These are phyloP conservation scores for Etia nguti DNA, from an alignment of 2,113 vertebrate genomes.

Conservation along the genomic window DNA sequence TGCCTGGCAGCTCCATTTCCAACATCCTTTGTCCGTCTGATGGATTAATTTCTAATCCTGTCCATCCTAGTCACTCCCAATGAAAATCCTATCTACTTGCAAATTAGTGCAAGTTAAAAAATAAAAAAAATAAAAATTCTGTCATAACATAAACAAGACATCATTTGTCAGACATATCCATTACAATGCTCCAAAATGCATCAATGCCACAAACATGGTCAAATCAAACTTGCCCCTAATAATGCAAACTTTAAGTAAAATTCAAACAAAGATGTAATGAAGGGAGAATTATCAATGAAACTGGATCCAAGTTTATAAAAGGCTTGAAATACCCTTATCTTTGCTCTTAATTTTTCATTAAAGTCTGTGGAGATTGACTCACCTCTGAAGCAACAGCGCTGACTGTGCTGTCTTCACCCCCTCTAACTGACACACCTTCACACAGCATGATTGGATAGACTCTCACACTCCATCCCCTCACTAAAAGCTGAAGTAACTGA, in stretches of 20 bases:
- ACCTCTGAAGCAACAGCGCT: neutral
- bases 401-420: neutral
- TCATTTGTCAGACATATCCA: neutral
- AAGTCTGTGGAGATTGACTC: neutral
- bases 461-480: neutral
- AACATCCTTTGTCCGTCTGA: neutral
- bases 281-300: neutral
- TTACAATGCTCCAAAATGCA: neutral
- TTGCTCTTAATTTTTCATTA: neutral
- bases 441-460: neutral
- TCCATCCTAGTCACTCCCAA: neutral
- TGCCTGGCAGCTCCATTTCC: neutral
- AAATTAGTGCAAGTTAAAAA: neutral
- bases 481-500: neutral
- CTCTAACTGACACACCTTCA: neutral
- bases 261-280: neutral
- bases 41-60: neutral
- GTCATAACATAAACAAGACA: neutral
- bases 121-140: neutral
- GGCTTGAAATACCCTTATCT: neutral
- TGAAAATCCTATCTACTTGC: neutral
- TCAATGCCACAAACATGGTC: neutral
- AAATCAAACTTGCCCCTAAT: neutral
- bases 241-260: neutral
- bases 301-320: neutral